These are phyloP conservation scores for Drosophila cardini DNA, from an alignment of 1,140 invertebrate genomes.

Conservation along the genomic window DNA sequence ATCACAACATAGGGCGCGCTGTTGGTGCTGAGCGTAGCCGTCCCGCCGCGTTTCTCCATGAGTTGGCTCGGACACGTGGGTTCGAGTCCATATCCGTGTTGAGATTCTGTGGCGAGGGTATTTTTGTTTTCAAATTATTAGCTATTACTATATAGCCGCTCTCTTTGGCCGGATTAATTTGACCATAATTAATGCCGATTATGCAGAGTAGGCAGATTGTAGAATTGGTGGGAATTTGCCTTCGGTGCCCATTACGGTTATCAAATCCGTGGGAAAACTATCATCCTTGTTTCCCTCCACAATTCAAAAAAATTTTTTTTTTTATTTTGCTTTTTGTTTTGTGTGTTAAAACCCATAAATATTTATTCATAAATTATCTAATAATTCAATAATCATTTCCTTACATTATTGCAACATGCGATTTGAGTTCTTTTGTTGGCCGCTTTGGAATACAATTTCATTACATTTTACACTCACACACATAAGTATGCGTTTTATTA, in stretches of 20 bases:
- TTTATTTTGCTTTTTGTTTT: slow-evolving; percentile 6
- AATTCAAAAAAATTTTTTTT: slow-evolving; percentile 41
- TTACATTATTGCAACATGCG: slow-evolving; percentile 56
- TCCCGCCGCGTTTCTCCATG: background rate
- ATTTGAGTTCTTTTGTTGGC: slow-evolving; percentile 57
- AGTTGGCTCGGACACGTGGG: background rate
- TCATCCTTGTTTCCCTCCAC: slow-evolving; percentile 74
- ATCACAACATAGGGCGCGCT: fast-evolving
- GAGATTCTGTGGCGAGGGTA: background rate
- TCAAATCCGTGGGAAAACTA: slow-evolving; percentile 71
- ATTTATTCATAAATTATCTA: slow-evolving; percentile 68
- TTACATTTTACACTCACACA: slow-evolving; percentile 46
- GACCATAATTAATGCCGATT: slow-evolving; percentile 60
- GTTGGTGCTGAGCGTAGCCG: slow-evolving; percentile 6
- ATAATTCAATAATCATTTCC: slow-evolving; percentile 40
- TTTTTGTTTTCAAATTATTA: background rate
- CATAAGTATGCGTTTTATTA: slow-evolving; percentile 13
- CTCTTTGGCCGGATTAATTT: slow-evolving; percentile 71
- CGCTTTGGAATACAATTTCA: slow-evolving; percentile 61
- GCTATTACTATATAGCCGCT: slow-evolving; percentile 35
- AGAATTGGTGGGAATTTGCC: slow-evolving; percentile 66
- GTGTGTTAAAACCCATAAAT: slow-evolving; percentile 80
- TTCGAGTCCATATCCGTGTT: slow-evolving; percentile 8
- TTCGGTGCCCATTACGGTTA: slow-evolving; percentile 71
- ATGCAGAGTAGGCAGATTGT: slow-evolving; percentile 68